Conservation (phyloP, 1,140 invertebrate genomes). For the Mya arenaria region DNA sequence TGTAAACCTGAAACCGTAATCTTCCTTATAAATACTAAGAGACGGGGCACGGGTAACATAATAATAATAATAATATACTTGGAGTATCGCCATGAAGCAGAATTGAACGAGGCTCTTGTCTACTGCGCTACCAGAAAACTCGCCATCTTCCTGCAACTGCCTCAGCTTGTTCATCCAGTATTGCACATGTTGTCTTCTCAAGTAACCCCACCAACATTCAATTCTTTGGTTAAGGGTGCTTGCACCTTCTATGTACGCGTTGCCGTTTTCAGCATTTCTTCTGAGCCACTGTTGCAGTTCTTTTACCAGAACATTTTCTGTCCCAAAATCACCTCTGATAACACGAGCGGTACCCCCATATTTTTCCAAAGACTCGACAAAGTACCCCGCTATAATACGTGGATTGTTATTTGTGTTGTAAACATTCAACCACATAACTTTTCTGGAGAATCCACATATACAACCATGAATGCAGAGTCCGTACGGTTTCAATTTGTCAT, state of each 20-base stretch:
- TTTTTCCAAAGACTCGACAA: background rate
- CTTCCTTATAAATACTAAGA: too few species aligned
- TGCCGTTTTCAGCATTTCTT: constrained; percentile 1
- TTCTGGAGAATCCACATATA: too few species aligned
- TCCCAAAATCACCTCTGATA: constrained; percentile 19
- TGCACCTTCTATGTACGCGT: constrained; percentile 21
- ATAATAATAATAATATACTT: too few species aligned
- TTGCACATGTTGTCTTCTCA: constrained; percentile 14
- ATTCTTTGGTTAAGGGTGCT: constrained; percentile 32
- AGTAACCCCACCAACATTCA: too few species aligned
- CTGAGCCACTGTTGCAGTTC: constrained; percentile 3
- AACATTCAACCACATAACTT: constrained; percentile 11
- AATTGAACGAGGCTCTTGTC: constrained; percentile 58
- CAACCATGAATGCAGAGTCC: too few species aligned
- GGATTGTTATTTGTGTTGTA: constrained; percentile 26
- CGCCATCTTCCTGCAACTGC: constrained; percentile 26
- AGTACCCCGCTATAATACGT: constrained; percentile 1
- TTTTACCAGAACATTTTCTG: constrained; percentile 27
- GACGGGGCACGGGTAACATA: too few species aligned
- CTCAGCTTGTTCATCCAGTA: constrained; percentile 7
- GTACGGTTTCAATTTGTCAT: background rate
- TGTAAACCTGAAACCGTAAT: too few species aligned
- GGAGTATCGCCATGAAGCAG: constrained; percentile 52
- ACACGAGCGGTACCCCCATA: constrained; percentile 12
- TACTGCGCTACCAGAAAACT: constrained; percentile 32